These are phyloP conservation scores for Rhyacichthys aspro DNA, from an alignment of 2,797 vertebrate genomes.

Conservation along the genomic window DNA sequence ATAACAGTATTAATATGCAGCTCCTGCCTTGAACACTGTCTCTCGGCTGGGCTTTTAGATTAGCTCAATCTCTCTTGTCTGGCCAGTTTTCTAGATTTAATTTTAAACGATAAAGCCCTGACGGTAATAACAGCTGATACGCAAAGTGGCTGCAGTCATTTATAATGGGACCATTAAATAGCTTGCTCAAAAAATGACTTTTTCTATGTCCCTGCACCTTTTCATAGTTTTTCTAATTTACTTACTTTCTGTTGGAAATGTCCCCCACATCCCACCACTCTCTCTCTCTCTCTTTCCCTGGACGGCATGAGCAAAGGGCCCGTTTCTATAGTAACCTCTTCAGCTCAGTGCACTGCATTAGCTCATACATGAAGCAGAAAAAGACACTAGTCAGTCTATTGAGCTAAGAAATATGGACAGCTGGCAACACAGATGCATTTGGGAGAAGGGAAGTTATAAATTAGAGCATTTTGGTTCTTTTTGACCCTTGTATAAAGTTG, in stretches of 20 bases:
- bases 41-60: conserved; percentile 67
- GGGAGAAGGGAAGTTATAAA: conserved; percentile 10
- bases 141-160: conserved; percentile 54
- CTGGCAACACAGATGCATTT: conserved; percentile 46
- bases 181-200: conserved; percentile 29
- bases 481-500: neutral
- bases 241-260: conserved; percentile 4
- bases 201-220: conserved; percentile 44
- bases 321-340: conserved; percentile 81
- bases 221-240: conserved; percentile 30
- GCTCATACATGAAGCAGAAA: conserved; percentile 64
- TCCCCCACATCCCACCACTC: neutral
- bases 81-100: conserved; percentile 73
- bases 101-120: conserved; percentile 69
- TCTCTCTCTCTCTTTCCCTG: conserved; percentile 10
- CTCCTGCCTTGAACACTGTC: conserved; percentile 52
- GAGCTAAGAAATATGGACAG: conserved; percentile 61
- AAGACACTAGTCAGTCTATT: conserved; percentile 58
- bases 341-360: conserved; percentile 73
- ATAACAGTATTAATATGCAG: conserved; percentile 75
- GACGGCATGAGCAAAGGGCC: conserved; percentile 52
- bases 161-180: conserved; percentile 63
- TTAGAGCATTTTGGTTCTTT: neutral
- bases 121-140: conserved; percentile 64
- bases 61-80: conserved; percentile 66